Conservation (phyloP, 2,113 vertebrate genomes). For the Mobula hypostoma region DNA sequence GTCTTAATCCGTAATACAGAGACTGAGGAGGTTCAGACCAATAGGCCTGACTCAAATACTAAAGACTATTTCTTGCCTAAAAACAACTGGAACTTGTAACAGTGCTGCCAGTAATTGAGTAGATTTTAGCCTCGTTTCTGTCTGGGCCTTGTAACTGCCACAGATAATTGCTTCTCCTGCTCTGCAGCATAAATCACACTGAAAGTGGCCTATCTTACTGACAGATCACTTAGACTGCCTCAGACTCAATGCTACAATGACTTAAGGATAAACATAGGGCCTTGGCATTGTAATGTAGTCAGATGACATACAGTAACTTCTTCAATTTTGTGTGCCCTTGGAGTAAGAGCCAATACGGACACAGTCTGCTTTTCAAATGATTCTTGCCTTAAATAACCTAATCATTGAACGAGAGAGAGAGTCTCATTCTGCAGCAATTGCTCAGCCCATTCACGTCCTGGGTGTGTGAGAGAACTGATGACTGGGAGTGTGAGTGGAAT, state of each 20-base stretch:
- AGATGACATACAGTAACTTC: not conserved
- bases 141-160: not conserved
- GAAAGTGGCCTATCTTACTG: not conserved
- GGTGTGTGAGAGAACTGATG: too few species aligned
- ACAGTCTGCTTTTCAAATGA: not conserved
- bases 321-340: not conserved
- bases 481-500: too few species aligned
- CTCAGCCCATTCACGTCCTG: not conserved
- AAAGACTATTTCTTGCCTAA: not conserved
- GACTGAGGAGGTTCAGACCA: not conserved
- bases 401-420: not conserved
- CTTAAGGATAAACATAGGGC: not conserved
- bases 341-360: not conserved
- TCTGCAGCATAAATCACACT: not conserved
- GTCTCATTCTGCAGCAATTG: not conserved
- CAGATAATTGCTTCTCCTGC: not conserved
- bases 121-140: not conserved
- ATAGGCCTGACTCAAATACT: not conserved
- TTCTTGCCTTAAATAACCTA: not conserved
- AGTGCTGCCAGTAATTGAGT: not conserved
- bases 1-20: not conserved
- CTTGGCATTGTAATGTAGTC: not conserved
- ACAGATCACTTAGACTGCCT: not conserved
- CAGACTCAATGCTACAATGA: not conserved
- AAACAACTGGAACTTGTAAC: not conserved